phyloP scores from a whole-genome alignment of 2,888 invertebrate species.

The Dascillus cervinus region DNA sequence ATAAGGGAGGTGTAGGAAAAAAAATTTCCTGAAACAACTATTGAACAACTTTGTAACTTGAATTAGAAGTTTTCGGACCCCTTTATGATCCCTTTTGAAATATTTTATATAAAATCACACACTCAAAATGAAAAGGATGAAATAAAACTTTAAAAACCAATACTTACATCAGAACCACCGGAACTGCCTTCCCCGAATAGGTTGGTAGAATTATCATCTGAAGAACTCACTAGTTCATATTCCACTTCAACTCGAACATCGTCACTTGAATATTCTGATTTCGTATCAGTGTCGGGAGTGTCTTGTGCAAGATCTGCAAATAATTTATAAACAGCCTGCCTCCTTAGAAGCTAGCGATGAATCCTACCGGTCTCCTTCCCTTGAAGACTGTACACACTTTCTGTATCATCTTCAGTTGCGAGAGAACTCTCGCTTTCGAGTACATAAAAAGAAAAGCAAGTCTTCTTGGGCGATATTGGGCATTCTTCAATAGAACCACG shows the following conservation, averaged over 20 bases:
- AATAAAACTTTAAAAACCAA: slow-evolving; percentile 1
- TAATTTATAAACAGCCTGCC: slow-evolving; percentile 22
- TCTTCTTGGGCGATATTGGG: slow-evolving; percentile 9
- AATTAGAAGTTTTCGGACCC: too few species aligned
- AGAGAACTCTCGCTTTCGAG: slow-evolving; percentile 43
- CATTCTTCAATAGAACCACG: slow-evolving; percentile 4
- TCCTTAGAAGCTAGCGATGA: slow-evolving; percentile 2
- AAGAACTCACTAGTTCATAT: slow-evolving; percentile 45
- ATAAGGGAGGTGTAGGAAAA: too few species aligned
- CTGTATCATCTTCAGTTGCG: slow-evolving; percentile 43
- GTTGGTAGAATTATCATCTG: slow-evolving; percentile 41
- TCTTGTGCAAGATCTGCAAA: slow-evolving; percentile 39
- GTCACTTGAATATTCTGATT: slow-evolving; percentile 16
- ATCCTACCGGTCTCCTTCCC: slow-evolving; percentile 58
- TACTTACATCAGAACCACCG: slow-evolving; percentile 47
- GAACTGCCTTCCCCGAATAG: slow-evolving; percentile 42
- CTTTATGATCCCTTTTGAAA: too few species aligned
- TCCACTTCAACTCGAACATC: slow-evolving; percentile 31
- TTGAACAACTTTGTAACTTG: too few species aligned
- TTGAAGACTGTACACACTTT: slow-evolving; percentile 56
- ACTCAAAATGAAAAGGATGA: too few species aligned
- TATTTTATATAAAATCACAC: too few species aligned
- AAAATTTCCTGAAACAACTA: too few species aligned
- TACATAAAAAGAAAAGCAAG: slow-evolving; percentile 24
- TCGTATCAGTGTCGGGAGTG: slow-evolving; percentile 36